Evolutionary conservation across 2,797 vertebrate genomes (phyloP), one percentile per base, ranked within the genome.

Genomic region (Spheniscus humboldti): DNA sequence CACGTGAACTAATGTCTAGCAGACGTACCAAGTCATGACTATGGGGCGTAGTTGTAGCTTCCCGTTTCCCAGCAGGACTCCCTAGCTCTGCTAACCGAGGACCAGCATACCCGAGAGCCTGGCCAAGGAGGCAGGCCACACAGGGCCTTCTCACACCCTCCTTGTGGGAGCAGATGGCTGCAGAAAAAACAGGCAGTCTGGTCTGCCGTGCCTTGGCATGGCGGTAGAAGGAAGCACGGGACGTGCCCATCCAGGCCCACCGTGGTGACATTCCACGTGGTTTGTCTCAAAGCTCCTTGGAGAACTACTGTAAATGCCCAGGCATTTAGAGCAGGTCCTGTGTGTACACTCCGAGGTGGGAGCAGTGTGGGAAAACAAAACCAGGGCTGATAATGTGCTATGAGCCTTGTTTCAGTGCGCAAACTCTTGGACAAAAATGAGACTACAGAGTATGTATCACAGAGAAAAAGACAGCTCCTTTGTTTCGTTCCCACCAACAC

Each of bases 131-230:
- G 23, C 3, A 60, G 33, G 43, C 33, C 75, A 66, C 22, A 9
- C 27, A 23, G 28, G 35, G 35, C 80, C 31, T 25, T 52, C 98
- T 98, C 98, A 98, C 98, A 98, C 97, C 98, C 97, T 88, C 98
- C 98, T 33, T 97, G 98, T 96, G 98, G 98, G 78, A 98, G 98
- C 90, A 97, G 97, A 95, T 82, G 35, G 63, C 73, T 53, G 56
- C 62, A 84, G 56, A 53, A 47, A 27, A 37, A 64, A 3, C 39
- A 47, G 33, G 31, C 73, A 18, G 79, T 11, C 35, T 31, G 53
- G 24, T 30, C 47, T 18, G 47, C 57, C n/a, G 5, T 37, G 47
- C 33, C 47, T 33, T 96, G 96, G 97, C 50, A 15, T 9, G 35
- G 13, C 4, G 30, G 71, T 33, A 43, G 86, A 48, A 48, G 97